Evolutionary conservation across 1,140 invertebrate genomes (phyloP).

Genomic region (Cyclargus thomasi): DNA sequence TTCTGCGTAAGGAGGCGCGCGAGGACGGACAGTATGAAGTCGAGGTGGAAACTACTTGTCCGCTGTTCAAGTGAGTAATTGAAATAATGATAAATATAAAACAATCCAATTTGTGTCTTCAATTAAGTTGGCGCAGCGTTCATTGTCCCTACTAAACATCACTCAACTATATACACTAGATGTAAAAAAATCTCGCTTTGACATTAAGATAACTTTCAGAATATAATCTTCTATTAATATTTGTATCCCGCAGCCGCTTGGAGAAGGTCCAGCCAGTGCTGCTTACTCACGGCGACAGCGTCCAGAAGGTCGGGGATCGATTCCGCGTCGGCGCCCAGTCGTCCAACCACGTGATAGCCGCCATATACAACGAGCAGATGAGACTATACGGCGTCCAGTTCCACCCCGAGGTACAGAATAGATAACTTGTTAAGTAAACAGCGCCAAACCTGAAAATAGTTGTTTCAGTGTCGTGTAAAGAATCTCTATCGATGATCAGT

Average conservation of each 20-base stretch:
- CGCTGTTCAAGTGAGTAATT: constrained; percentile 96
- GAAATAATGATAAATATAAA: too few relatives aligned
- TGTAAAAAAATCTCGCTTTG: too few relatives aligned
- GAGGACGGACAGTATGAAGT: constrained; percentile 97
- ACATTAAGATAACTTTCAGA: too few relatives aligned
- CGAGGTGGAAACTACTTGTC: constrained; percentile 91
- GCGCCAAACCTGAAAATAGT: too few relatives aligned
- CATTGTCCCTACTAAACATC: too few relatives aligned
- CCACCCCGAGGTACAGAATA: constrained; percentile 92
- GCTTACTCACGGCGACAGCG: constrained; percentile 97
- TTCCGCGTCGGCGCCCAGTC: constrained; percentile 91
- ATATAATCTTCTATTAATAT: too few relatives aligned
- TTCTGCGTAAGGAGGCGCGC: constrained; percentile 88
- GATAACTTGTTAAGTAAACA: too few relatives aligned
- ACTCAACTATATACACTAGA: too few relatives aligned
- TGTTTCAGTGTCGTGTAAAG: too few relatives aligned
- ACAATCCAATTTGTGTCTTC: too few relatives aligned
- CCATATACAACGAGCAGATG: constrained; percentile 93
- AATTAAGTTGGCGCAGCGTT: not conserved
- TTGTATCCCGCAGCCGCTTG: constrained; percentile 80
- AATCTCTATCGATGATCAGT: too few relatives aligned
- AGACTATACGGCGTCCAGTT: constrained; percentile 98
- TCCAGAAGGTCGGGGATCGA: constrained; percentile 91
- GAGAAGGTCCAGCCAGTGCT: constrained; percentile 92
- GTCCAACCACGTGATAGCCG: constrained; percentile 87